Conservation (phyloP, 2,113 vertebrate genomes). For the Oceanodroma tethys region DNA sequence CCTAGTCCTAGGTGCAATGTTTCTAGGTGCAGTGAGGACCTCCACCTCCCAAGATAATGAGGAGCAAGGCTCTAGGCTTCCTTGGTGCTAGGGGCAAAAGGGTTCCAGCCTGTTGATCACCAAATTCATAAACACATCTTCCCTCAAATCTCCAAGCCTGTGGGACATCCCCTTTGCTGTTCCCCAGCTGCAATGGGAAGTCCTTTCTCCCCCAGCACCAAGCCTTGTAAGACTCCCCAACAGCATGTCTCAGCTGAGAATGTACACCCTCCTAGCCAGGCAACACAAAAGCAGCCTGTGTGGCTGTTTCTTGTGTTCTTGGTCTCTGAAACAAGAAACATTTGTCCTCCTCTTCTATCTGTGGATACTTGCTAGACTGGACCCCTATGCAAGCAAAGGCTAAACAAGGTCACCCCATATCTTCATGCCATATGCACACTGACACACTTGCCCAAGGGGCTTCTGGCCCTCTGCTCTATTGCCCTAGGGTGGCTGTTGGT, state of each 20-base stretch:
- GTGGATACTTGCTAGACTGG: not conserved
- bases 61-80: not conserved
- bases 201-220: not conserved
- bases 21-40: not conserved
- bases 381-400: not conserved
- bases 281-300: not conserved
- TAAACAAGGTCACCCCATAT: not conserved
- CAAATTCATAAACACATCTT: not conserved
- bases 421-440: not conserved
- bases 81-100: not conserved
- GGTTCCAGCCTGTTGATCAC: not conserved
- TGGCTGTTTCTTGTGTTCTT: not conserved
- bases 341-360: not conserved
- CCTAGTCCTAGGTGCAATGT: not conserved
- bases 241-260: not conserved
- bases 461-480: not conserved
- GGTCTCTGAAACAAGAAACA: not conserved
- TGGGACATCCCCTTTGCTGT: not conserved
- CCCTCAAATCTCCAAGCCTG: not conserved
- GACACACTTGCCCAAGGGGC: not conserved
- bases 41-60: not conserved
- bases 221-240: not conserved
- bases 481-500: not conserved
- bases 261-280: not conserved
- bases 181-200: not conserved